phyloP scores from a whole-genome alignment of 2,797 vertebrate species.

The Chiloscyllium punctatum region DNA sequence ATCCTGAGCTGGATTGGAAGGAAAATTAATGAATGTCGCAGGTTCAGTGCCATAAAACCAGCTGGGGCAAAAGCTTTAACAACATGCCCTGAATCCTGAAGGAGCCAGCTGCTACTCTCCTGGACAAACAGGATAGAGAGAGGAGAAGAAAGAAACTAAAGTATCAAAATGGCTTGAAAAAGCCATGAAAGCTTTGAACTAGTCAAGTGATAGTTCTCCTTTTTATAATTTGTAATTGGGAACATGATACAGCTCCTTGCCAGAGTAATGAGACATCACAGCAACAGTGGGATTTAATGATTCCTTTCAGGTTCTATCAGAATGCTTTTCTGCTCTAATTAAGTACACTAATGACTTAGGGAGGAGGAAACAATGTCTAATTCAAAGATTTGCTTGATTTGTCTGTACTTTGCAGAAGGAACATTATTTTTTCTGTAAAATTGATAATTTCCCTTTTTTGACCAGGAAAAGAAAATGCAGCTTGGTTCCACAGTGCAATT shows the following conservation, averaged over 20 bases:
- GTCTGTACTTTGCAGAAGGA: slow-evolving; percentile 1
- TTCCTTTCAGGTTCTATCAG: slow-evolving; percentile 19
- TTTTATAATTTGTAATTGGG: slow-evolving; percentile 23
- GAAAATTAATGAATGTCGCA: not conserved
- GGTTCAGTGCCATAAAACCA: not conserved
- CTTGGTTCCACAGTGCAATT: slow-evolving; percentile 46
- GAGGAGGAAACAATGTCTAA: slow-evolving; percentile 4
- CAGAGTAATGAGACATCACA: slow-evolving; percentile 32
- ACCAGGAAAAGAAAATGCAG: slow-evolving; percentile 40
- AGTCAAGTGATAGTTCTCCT: not conserved
- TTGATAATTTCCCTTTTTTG: not conserved
- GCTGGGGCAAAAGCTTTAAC: not conserved
- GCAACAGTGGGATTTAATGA: slow-evolving; percentile 7
- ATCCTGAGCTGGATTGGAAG: not conserved
- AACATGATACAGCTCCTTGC: slow-evolving; percentile 29
- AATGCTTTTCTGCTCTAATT: slow-evolving; percentile 21
- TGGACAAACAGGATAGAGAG: not conserved
- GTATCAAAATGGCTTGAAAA: not conserved
- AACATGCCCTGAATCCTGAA: not conserved
- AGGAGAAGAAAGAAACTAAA: not conserved
- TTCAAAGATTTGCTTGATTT: slow-evolving; percentile 24
- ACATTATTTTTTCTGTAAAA: not conserved
- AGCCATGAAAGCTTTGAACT: not conserved
- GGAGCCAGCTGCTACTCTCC: not conserved
- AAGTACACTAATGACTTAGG: slow-evolving; percentile 27